phyloP scores from a whole-genome alignment of 2,888 invertebrate genomes.

The Trachelus stipa region DNA sequence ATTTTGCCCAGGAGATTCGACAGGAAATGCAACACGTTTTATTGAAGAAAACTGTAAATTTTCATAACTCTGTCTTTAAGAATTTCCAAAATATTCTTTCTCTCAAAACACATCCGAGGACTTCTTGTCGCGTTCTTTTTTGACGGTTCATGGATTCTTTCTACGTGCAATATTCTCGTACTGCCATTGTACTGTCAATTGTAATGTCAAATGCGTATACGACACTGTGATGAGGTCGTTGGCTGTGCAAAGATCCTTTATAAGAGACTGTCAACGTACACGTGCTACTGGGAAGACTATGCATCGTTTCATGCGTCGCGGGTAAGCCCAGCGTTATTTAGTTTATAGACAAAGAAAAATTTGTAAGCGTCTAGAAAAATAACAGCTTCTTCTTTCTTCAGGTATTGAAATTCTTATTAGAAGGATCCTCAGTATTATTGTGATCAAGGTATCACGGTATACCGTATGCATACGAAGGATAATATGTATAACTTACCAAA shows the following conservation, averaged over 20 bases:
- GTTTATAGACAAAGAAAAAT: not conserved
- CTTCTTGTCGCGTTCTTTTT: not conserved
- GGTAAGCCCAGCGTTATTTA: conserved; percentile 32
- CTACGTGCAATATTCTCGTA: not conserved
- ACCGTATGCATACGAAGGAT: no score
- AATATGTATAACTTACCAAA: not conserved
- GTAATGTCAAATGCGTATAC: not conserved
- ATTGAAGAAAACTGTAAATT: not conserved
- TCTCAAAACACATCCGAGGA: not conserved
- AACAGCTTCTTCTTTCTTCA: not conserved
- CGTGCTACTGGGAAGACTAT: conserved; percentile 21
- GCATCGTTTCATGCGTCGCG: conserved; percentile 38
- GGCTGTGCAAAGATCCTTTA: not conserved
- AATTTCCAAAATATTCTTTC: not conserved
- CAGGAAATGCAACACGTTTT: not conserved
- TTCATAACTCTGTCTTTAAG: not conserved
- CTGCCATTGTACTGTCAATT: not conserved
- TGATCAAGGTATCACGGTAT: no score
- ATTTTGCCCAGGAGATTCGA: not conserved
- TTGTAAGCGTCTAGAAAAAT: no score
- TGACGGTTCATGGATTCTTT: not conserved
- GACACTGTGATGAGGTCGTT: not conserved
- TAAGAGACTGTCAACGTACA: not conserved
- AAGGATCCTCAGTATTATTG: not conserved
- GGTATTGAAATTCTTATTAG: not conserved